These are phyloP conservation scores for Struthidea cinerea DNA, from an alignment of 2,113 vertebrate genomes.

Conservation along the genomic window DNA sequence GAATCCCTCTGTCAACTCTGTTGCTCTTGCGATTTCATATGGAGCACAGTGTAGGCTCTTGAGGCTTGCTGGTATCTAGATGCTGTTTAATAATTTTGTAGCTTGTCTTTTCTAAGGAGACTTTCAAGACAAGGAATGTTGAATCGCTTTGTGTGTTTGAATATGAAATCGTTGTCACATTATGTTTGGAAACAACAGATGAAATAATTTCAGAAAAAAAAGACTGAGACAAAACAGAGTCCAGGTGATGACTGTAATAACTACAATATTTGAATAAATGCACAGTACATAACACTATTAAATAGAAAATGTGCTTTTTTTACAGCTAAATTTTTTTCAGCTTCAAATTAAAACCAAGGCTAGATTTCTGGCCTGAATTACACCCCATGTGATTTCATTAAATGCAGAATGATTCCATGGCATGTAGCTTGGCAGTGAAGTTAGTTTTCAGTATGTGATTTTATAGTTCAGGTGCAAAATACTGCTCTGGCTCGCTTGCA, in stretches of 20 bases:
- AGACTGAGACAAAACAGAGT: neutral
- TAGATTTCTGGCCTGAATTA: neutral
- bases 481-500: neutral
- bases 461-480: conserved; percentile 55
- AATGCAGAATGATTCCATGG: neutral
- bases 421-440: conserved; percentile 12
- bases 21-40: neutral
- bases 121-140: neutral
- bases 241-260: neutral
- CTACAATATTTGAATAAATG: neutral
- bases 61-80: neutral
- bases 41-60: neutral
- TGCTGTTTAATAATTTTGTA: neutral
- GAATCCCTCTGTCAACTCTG: neutral
- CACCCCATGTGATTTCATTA: neutral
- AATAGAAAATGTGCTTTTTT: neutral
- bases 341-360: neutral
- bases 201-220: neutral
- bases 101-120: neutral
- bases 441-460: neutral
- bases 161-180: neutral
- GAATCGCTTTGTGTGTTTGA: neutral
- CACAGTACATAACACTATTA: neutral
- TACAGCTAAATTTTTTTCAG: neutral
- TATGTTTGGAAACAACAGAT: neutral